Evolutionary conservation across 2,113 vertebrate genomes (phyloP), one percentile per base, ranked within the genome.

Genomic region (Vulpes ferrilata): DNA sequence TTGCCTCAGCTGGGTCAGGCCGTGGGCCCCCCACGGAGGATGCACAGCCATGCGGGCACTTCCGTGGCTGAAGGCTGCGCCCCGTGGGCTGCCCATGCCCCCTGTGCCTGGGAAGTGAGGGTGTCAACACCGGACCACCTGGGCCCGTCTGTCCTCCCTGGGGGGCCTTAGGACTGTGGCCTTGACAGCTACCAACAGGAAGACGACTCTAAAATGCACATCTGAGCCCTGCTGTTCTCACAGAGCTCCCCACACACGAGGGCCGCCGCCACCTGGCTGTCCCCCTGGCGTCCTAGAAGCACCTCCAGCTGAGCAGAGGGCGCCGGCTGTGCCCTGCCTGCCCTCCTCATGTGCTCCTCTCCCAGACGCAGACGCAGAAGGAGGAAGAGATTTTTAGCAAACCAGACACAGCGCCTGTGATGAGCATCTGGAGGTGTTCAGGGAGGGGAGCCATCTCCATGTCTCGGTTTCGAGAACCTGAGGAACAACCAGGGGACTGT

Each of bases 351-450:
- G 13, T 12, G 3, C 35, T 9, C 53, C 19, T 25, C 25, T 30
- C n/a, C 25, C 11, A 20, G 53, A 5, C 12, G 3, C 0, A 0
- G 32, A 27, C 22, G 22, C 0, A 0, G 27, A 27, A 15, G n/a
- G 16, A 6, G 23, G 25, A 12, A 10, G 38, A 16, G 17, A 51
- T 4, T 6, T 6, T 35, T 3, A 73, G 62, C 23, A 88, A 92
- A 22, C 5, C 0, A 1, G 4, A 12, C 1, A 13, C 4, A 27
- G 23, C 10, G 5, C 19, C 11, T 5, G 90, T 0, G 74, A 9
- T 1, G 8, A 30, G 48, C 17, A 17, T 0, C 5, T 7, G 32
- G 5, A 17, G 27, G 64, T 0, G 19, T 8, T 53, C 2, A 51
- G 22, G 17, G 62, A 79, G 25, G 0, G 59, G 8, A 51, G 16